Base-by-base conservation (phyloP, 2,888 invertebrate genomes). In the Morpho achilles region DNA sequence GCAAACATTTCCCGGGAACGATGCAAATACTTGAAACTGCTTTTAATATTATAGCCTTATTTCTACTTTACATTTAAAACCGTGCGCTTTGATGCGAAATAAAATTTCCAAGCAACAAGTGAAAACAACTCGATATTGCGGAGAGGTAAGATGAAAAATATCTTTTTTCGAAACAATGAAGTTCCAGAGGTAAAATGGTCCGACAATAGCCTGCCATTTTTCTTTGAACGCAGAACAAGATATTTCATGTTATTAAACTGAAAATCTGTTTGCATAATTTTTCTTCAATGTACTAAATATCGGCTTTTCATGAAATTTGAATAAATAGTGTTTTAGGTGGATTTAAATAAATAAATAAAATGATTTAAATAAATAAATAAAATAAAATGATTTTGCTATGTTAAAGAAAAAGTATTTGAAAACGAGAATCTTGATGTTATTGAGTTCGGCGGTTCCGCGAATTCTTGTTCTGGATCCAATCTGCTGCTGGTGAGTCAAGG, bases 121-220 rank as follows among this genome's bases (percentile, higher is more conserved):
- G 53, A 60, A 67, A 60, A 61, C 50, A 51, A 60, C 44, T 59
- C 51, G 52, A 59, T 59, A 64, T 45, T 43, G 48, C 53, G 44
- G 45, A 61, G 54, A 10, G 56, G 16, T 16, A 57, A 60, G 59
- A 57, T 46, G 59, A 60, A 60, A 59, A 64, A 65, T 61, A 62
- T 62, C 58, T 62, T 63, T 62, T 61, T 62, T 61, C 51, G 48
- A 53, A 60, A 63, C 59, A 67, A 65, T 63, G 57, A 63, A 59
- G 48, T 51, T 54, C 50, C 54, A 61, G 59, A 55, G 57, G 54
- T n/a, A 55, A 57, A 59, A 41, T 16, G 42, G 40, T 56, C 41
- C 40, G 44, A 56, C 55, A 56, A 53, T 42, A 42, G 43, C 39
- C 23, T 43, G 59, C 56, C 45, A 50, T 53, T 50, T 53, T 53